These are phyloP conservation scores for Euphydryas editha DNA, from an alignment of 2,888 invertebrate species.

Conservation along the genomic window DNA sequence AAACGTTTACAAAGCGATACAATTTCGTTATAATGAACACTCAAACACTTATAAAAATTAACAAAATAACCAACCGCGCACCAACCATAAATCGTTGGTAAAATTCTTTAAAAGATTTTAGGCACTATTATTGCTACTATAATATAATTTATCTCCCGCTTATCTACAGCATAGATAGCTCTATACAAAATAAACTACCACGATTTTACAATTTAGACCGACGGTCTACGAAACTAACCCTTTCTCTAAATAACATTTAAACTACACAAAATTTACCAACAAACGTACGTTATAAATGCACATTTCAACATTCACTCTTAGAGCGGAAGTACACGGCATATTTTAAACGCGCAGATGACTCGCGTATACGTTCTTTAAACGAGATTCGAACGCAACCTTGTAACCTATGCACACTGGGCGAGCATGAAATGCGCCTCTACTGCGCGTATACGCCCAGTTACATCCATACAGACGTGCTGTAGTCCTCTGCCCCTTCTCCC, in stretches of 20 bases:
- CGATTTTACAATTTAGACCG: constrained; percentile 76
- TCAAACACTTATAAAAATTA: constrained; percentile 75
- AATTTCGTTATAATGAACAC: constrained; percentile 62
- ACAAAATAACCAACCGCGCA: constrained; percentile 71
- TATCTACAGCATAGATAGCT: constrained; percentile 77
- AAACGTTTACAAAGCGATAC: constrained; percentile 43
- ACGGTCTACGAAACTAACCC: constrained; percentile 66
- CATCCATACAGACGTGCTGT: too few species aligned
- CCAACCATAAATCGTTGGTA: constrained; percentile 55
- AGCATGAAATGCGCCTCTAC: too few species aligned
- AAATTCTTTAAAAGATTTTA: constrained; percentile 78
- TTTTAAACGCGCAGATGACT: too few species aligned
- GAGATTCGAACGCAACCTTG: too few species aligned
- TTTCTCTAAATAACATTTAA: constrained; percentile 77
- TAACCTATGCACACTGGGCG: too few species aligned
- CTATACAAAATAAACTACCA: constrained; percentile 82
- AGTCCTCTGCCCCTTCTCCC: too few species aligned
- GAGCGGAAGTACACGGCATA: too few species aligned
- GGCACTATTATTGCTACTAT: constrained; percentile 83
- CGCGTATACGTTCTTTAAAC: too few species aligned
- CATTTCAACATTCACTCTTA: constrained; percentile 28
- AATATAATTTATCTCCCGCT: constrained; percentile 76
- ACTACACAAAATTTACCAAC: constrained; percentile 68
- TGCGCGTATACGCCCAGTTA: too few species aligned
- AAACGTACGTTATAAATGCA: constrained; percentile 47